Evolutionary conservation across 2,888 invertebrate genomes (phyloP).

Genomic region (Ditylenchus weischeri): DNA sequence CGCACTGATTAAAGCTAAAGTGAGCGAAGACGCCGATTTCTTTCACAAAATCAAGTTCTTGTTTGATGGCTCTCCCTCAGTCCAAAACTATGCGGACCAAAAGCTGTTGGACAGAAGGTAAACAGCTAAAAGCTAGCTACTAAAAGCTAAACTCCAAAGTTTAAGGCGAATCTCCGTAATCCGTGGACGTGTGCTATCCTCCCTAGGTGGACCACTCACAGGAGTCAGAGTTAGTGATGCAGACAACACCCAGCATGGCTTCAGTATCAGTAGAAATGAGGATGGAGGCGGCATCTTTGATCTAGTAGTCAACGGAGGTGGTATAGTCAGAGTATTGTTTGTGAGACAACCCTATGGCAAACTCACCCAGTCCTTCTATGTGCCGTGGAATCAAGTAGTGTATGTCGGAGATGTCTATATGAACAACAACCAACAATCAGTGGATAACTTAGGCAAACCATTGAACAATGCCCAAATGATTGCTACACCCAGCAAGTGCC

Average conservation of each 20-base stretch:
- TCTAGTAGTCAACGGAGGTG: constrained; percentile 92
- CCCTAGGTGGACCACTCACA: constrained; percentile 84
- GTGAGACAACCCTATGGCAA: constrained; percentile 82
- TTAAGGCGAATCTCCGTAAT: constrained; percentile 89
- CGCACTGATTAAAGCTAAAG: constrained; percentile 57
- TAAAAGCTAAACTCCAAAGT: not conserved
- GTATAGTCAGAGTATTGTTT: constrained; percentile 80
- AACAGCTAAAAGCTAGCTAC: constrained; percentile 26
- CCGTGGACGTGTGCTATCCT: constrained; percentile 90
- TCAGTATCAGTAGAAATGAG: constrained; percentile 61
- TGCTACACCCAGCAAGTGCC: constrained; percentile 9
- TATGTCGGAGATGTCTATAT: constrained; percentile 71
- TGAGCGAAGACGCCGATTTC: constrained; percentile 69
- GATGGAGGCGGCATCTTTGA: constrained; percentile 75
- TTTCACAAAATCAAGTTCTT: constrained; percentile 73
- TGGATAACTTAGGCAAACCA: constrained; percentile 14
- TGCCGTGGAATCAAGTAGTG: constrained; percentile 96
- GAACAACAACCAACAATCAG: constrained; percentile 25
- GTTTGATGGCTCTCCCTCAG: constrained; percentile 91
- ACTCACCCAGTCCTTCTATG: constrained; percentile 78
- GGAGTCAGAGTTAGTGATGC: constrained; percentile 95
- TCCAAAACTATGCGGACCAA: constrained; percentile 94
- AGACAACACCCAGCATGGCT: constrained; percentile 87
- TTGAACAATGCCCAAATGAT: not conserved
- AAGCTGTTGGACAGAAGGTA: constrained; percentile 97